These are phyloP conservation scores for Microctonus hyperodae DNA, from an alignment of 2,888 invertebrate genomes.

Conservation along the genomic window DNA sequence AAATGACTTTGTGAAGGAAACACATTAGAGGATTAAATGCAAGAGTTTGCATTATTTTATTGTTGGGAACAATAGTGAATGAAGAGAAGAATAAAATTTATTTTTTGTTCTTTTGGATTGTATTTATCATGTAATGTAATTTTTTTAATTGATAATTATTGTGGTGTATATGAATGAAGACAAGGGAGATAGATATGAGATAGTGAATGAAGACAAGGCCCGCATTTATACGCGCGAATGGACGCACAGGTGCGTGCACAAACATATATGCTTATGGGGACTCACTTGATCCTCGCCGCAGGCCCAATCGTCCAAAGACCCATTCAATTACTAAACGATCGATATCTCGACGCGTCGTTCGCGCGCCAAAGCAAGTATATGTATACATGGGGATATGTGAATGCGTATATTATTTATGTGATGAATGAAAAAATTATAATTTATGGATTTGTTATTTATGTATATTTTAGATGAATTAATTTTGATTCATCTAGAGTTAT, in stretches of 20 bases:
- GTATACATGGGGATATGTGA: not conserved
- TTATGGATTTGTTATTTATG: too few relatives aligned
- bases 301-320: conserved; percentile 45
- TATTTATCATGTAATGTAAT: not conserved
- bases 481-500: too few relatives aligned
- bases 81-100: too few relatives aligned
- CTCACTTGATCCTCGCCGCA: not conserved
- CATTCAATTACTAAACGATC: conserved; percentile 60
- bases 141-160: too few relatives aligned
- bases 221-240: conserved; percentile 20
- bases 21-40: not conserved
- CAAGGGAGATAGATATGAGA: conserved; percentile 24
- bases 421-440: too few relatives aligned
- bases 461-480: too few relatives aligned
- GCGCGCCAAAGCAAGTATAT: conserved; percentile 34
- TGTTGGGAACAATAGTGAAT: not conserved
- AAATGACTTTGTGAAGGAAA: not conserved
- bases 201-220: conserved; percentile 16
- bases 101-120: not conserved
- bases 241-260: conserved; percentile 10
- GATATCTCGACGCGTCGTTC: conserved; percentile 51
- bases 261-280: not conserved
- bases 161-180: not conserved
- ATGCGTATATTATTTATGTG: too few relatives aligned
- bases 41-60: not conserved